Evolutionary conservation across 2,113 vertebrate genomes (phyloP).

Genomic region (Neogobius melanostomus): DNA sequence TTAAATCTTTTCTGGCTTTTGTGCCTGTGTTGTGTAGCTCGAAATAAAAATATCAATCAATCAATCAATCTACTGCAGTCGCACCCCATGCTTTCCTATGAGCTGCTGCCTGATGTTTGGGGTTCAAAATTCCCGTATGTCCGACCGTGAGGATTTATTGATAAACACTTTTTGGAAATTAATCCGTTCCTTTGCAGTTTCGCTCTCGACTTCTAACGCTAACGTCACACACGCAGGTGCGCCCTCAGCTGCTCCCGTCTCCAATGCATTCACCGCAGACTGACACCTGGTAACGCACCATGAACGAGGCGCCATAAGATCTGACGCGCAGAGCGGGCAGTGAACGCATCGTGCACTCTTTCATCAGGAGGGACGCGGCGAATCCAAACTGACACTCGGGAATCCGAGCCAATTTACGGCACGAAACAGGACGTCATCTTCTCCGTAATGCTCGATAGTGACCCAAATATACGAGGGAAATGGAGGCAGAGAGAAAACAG

Average conservation of each 20-base stretch:
- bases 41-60: too few relatives aligned
- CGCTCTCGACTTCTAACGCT: background rate
- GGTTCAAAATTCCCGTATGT: too few relatives aligned
- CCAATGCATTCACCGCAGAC: background rate
- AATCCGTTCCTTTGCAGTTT: background rate
- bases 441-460: background rate
- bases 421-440: slow-evolving; percentile 2
- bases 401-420: background rate
- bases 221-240: background rate
- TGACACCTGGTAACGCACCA: background rate
- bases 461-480: background rate
- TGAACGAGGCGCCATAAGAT: background rate
- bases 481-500: background rate
- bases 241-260: slow-evolving; percentile 1
- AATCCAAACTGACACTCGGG: slow-evolving; percentile 47
- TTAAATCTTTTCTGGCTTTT: too few relatives aligned
- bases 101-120: too few relatives aligned
- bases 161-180: too few relatives aligned
- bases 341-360: slow-evolving; percentile 24
- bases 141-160: too few relatives aligned
- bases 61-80: too few relatives aligned
- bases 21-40: too few relatives aligned
- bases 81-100: too few relatives aligned
- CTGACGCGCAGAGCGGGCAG: background rate
- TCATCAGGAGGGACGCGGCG: slow-evolving; percentile 47